Evolutionary conservation across 2,113 vertebrate genomes (phyloP).

Genomic region (Vanacampus margaritifer): DNA sequence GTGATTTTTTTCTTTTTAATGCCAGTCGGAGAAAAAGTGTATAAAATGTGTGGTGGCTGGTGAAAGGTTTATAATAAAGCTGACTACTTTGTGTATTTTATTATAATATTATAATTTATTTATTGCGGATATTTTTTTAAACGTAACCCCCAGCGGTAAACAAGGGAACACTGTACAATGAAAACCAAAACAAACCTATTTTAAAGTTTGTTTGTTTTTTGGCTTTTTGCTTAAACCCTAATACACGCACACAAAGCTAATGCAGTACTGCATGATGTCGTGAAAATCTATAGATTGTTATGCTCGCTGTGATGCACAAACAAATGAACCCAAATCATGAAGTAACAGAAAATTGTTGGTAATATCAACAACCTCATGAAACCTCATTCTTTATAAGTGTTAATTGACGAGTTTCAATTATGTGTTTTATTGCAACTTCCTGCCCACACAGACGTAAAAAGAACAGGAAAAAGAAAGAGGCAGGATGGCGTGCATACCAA

Average conservation of each 20-base stretch:
- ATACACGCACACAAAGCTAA: neutral
- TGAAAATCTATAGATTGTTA: neutral
- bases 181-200: too few relatives aligned
- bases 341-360: neutral
- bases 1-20: too few relatives aligned
- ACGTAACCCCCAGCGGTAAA: too few relatives aligned
- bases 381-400: neutral
- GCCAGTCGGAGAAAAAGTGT: too few relatives aligned
- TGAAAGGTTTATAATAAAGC: too few relatives aligned
- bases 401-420: neutral
- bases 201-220: too few relatives aligned
- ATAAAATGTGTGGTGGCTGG: too few relatives aligned
- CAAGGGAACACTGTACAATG: too few relatives aligned
- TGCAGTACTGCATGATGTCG: neutral
- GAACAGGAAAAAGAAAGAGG: neutral
- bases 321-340: neutral
- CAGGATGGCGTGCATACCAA: constrained; percentile 49
- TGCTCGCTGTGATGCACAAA: neutral
- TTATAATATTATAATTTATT: too few relatives aligned
- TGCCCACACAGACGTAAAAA: neutral
- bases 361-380: neutral
- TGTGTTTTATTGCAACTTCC: neutral
- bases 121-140: too few relatives aligned
- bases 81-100: too few relatives aligned
- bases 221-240: too few relatives aligned